These are phyloP conservation scores for Nannoperca obscura DNA, from an alignment of 2,797 vertebrate species.

Conservation along the genomic window DNA sequence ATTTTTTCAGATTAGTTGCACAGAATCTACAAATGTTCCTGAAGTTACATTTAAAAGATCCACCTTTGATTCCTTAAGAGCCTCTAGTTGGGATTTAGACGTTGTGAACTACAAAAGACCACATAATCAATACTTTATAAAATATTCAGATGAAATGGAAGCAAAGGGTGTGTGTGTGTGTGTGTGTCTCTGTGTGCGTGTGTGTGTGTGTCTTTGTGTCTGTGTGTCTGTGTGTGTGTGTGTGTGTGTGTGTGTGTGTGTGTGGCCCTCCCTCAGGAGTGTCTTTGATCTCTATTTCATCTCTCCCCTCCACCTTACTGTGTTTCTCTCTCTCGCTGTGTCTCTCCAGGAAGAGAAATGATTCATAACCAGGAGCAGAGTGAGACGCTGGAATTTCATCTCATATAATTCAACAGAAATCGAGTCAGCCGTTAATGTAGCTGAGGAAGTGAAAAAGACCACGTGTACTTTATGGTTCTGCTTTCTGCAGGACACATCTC, in stretches of 20 bases:
- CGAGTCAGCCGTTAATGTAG: neutral
- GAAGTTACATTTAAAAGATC: neutral
- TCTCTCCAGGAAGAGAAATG: constrained; percentile 16
- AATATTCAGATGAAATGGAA: constrained; percentile 64
- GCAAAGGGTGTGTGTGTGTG: constrained; percentile 21
- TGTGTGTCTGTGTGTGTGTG: constrained; percentile 7
- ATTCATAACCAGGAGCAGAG: constrained; percentile 9
- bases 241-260: constrained; percentile 11
- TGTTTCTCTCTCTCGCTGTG: neutral
- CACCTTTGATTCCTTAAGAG: constrained; percentile 18
- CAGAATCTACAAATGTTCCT: constrained; percentile 13
- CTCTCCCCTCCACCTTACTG: constrained; percentile 17
- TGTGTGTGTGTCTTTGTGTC: constrained; percentile 16
- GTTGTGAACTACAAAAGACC: constrained; percentile 14
- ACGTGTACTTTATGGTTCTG: neutral
- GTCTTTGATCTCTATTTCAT: constrained; percentile 57
- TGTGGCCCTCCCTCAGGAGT: constrained; percentile 21
- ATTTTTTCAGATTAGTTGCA: neutral
- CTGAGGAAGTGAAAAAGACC: neutral
- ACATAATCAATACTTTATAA: constrained; percentile 66
- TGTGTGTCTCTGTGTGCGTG: neutral
- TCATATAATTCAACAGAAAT: neutral
- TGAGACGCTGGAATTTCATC: neutral
- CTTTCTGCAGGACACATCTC: neutral
- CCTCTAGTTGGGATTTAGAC: constrained; percentile 11